Conservation (phyloP, 2,797 vertebrate species). For the Tenualosa ilisha region DNA sequence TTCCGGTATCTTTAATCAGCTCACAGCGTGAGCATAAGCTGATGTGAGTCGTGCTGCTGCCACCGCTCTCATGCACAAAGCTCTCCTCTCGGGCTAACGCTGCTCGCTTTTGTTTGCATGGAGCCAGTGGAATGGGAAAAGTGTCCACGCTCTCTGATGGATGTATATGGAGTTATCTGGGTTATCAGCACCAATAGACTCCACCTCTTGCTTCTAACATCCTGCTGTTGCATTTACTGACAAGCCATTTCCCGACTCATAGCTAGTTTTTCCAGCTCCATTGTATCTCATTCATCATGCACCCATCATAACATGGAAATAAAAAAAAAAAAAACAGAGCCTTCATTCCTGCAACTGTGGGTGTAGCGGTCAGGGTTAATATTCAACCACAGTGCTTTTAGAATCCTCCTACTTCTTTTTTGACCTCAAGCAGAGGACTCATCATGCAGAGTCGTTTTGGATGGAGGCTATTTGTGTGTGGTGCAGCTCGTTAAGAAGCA, state of each 20-base stretch:
- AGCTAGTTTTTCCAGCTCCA: neutral
- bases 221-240: neutral
- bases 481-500: slow-evolving; percentile 30
- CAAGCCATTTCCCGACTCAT: neutral
- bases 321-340: neutral
- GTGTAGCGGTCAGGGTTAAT: neutral
- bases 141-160: neutral
- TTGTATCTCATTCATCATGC: slow-evolving; percentile 10
- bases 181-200: slow-evolving; percentile 10
- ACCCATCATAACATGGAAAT: slow-evolving; percentile 1
- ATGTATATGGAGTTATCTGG: slow-evolving; percentile 21
- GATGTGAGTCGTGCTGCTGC: neutral
- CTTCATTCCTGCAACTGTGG: neutral
- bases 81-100: neutral
- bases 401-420: neutral
- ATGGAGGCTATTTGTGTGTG: neutral
- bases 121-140: neutral
- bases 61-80: neutral
- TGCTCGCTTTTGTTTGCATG: neutral
- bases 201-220: slow-evolving; percentile 10
- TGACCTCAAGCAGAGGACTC: neutral
- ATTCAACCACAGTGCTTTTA: neutral
- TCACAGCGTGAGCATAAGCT: neutral
- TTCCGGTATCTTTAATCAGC: slow-evolving; percentile 1
- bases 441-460: neutral